Evolutionary conservation across 2,888 invertebrate species (phyloP).

Genomic region (Acanthoscelides obtectus): DNA sequence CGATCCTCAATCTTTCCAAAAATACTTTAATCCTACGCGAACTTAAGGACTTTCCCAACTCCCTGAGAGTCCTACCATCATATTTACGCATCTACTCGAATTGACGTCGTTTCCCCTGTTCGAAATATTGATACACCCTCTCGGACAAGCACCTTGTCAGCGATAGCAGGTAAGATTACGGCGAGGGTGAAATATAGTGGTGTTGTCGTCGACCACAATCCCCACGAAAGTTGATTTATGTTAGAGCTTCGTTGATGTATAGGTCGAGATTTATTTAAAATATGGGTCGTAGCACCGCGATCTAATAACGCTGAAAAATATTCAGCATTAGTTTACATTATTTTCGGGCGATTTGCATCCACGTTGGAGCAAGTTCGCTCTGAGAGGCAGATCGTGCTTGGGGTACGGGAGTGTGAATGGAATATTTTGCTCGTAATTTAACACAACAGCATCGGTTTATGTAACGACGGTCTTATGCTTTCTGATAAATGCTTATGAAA

Average conservation of each 20-base stretch:
- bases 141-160: not conserved
- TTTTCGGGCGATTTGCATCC: not conserved
- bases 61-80: no score
- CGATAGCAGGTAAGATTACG: slow-evolving; percentile 1
- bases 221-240: slow-evolving; percentile 17
- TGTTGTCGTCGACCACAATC: slow-evolving; percentile 1
- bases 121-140: slow-evolving; percentile 1
- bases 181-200: not conserved
- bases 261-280: slow-evolving; percentile 23
- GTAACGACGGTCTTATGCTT: not conserved
- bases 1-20: no score
- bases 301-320: slow-evolving; percentile 21
- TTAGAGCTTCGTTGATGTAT: slow-evolving; percentile 19
- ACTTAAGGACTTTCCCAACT: no score
- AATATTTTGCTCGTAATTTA: not conserved
- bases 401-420: not conserved
- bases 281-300: slow-evolving; percentile 20
- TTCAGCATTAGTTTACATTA: not conserved
- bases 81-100: no score
- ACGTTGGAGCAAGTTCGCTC: not conserved
- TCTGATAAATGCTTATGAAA: not conserved
- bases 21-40: no score
- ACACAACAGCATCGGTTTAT: not conserved
- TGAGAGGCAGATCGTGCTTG: not conserved
- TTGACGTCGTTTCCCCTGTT: no score